Percentiles rank a stretch among this genome's conserved stretches.
Evolutionary conservation across 2,113 vertebrate genomes (phyloP).

Genomic region (Antechinus flavipes): DNA sequence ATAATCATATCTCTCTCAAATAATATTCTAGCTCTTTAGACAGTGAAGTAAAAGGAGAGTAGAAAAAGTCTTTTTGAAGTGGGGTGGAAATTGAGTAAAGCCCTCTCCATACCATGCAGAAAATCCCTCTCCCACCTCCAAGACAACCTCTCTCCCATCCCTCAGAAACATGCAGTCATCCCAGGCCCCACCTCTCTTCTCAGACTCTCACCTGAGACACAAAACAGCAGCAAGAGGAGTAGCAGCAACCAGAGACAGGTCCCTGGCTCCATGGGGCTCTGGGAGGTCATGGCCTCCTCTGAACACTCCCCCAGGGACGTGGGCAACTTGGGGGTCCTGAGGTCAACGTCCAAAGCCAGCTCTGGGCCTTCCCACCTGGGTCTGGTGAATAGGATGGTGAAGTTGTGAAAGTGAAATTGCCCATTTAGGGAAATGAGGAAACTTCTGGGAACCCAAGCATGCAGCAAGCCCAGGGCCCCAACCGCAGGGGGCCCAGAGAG

Average conservation of each 20-base stretch:
- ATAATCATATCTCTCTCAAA: neutral
- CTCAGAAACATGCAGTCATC: neutral
- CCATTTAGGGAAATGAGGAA: slow-evolving; percentile 73
- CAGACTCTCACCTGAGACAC: slow-evolving; percentile 67
- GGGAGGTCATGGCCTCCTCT: slow-evolving; percentile 19
- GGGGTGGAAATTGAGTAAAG: neutral
- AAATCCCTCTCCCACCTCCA: neutral
- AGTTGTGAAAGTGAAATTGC: slow-evolving; percentile 53
- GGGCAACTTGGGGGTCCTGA: neutral
- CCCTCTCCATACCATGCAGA: neutral
- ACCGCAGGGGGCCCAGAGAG: slow-evolving; percentile 42
- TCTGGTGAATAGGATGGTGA: slow-evolving; percentile 32
- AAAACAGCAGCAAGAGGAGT: slow-evolving; percentile 38
- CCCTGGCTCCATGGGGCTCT: slow-evolving; percentile 61
- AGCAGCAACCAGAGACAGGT: slow-evolving; percentile 47
- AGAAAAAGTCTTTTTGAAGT: neutral
- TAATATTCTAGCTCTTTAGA: neutral
- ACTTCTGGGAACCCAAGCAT: slow-evolving; percentile 33
- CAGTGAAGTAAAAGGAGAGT: neutral
- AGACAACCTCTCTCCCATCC: neutral
- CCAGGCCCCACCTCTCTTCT: neutral
- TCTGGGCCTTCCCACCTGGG: slow-evolving; percentile 11
- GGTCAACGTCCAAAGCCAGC: neutral
- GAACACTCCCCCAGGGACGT: neutral
- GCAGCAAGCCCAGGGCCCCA: slow-evolving; percentile 13